A percentile compares a stretch with the other conserved stretches of the same genome.
These are phyloP conservation scores for Oreonectes daqikongensis DNA, from an alignment of 2,797 vertebrate genomes.

Conservation along the genomic window DNA sequence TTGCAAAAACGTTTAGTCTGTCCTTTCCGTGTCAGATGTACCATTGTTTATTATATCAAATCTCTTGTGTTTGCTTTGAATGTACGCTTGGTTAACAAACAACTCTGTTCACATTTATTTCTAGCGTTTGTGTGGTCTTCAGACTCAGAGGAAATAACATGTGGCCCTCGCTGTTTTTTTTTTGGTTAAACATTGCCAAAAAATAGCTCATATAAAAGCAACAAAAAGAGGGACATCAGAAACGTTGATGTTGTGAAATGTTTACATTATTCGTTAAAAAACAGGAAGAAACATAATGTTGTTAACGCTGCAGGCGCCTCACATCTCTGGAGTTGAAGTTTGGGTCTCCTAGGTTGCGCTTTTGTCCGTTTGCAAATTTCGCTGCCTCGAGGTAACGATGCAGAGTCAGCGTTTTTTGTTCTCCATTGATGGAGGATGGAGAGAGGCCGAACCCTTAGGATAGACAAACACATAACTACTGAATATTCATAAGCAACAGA, in stretches of 20 bases:
- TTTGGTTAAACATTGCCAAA: not conserved
- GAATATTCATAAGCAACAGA: not conserved
- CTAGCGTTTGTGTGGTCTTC: slow-evolving; percentile 22
- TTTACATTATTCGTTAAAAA: not conserved
- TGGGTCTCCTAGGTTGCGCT: slow-evolving; percentile 73
- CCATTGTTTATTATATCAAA: not conserved
- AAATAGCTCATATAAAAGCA: not conserved
- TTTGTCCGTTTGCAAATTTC: slow-evolving; percentile 87
- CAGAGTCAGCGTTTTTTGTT: slow-evolving; percentile 70
- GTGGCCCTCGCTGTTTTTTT: not conserved
- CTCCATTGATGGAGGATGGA: slow-evolving; percentile 63
- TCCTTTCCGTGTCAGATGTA: not conserved
- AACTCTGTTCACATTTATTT: not conserved
- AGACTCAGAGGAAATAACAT: slow-evolving; percentile 8
- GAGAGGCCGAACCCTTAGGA: slow-evolving; percentile 77
- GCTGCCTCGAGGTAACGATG: slow-evolving; percentile 83
- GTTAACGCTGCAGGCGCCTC: slow-evolving; percentile 15
- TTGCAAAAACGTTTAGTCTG: no score
- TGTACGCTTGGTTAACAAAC: not conserved
- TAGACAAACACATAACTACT: not conserved
- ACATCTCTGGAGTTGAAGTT: slow-evolving; percentile 61
- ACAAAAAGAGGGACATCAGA: not conserved
- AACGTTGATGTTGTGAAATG: slow-evolving; percentile 6
- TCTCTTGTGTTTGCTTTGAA: not conserved
- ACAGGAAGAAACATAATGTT: not conserved